phyloP scores from a whole-genome alignment of 2,888 invertebrate genomes.

The Ethmia dodecea region DNA sequence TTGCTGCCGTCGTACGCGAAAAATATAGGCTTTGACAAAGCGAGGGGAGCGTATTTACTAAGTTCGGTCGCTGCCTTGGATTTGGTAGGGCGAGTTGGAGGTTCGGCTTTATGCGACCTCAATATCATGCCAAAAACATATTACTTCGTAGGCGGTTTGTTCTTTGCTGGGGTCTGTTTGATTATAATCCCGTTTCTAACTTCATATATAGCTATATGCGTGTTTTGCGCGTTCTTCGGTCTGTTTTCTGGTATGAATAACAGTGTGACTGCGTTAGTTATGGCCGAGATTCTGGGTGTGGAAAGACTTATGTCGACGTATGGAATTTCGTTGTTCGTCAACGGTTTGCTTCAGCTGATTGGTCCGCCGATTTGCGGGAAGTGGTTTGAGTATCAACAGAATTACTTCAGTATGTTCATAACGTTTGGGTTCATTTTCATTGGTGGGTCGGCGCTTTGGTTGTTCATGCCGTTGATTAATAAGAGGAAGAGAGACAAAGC shows the following conservation, averaged over 20 bases:
- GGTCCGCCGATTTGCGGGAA: slow-evolving; percentile 90
- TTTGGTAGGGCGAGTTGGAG: slow-evolving; percentile 89
- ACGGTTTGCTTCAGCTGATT: slow-evolving; percentile 87
- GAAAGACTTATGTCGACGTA: slow-evolving; percentile 90
- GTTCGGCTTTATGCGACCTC: slow-evolving; percentile 88
- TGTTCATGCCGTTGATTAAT: slow-evolving; percentile 84
- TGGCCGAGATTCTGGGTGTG: slow-evolving; percentile 92
- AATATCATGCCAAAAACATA: slow-evolving; percentile 87
- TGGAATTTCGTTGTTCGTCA: slow-evolving; percentile 91
- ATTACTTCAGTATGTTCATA: slow-evolving; percentile 84
- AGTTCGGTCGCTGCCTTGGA: slow-evolving; percentile 90
- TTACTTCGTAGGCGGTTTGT: slow-evolving; percentile 88
- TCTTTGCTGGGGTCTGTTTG: slow-evolving; percentile 87
- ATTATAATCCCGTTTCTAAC: slow-evolving; percentile 82
- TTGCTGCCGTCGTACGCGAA: slow-evolving; percentile 87
- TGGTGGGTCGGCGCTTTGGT: slow-evolving; percentile 85
- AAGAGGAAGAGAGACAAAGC: slow-evolving; percentile 43
- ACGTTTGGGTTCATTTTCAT: slow-evolving; percentile 86
- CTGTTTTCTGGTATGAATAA: slow-evolving; percentile 90
- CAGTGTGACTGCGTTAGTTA: slow-evolving; percentile 90
- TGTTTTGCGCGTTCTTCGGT: slow-evolving; percentile 87
- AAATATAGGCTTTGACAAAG: slow-evolving; percentile 83
- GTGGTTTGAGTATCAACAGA: slow-evolving; percentile 80
- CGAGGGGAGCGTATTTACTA: slow-evolving; percentile 83
- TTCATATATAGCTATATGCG: slow-evolving; percentile 79